Evolutionary conservation across 2,113 vertebrate species (phyloP).

Genomic region (Octodon degus): DNA sequence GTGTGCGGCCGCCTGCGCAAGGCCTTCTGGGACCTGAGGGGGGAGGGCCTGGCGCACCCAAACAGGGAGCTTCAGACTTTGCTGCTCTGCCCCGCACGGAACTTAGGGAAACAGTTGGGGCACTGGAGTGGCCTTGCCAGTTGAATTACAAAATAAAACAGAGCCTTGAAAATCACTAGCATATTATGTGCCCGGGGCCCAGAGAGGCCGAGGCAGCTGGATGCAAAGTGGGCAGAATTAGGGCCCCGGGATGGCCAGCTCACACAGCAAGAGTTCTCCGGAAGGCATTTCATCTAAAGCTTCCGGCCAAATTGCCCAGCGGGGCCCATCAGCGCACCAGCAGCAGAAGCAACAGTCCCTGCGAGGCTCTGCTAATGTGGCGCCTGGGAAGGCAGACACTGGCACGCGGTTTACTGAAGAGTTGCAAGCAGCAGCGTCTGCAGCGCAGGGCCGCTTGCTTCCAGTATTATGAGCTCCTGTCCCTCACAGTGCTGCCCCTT

Average conservation of each 20-base stretch:
- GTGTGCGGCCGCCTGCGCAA: background rate
- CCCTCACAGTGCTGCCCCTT: background rate
- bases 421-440: background rate
- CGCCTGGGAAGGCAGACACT: background rate
- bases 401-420: background rate
- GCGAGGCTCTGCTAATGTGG: background rate
- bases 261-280: background rate
- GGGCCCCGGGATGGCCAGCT: background rate
- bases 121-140: background rate
- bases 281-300: background rate
- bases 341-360: background rate
- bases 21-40: too few relatives aligned
- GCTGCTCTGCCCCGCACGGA: background rate
- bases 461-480: background rate
- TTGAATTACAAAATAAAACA: constrained; percentile 35
- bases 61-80: background rate
- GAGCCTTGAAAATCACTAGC: background rate
- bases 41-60: background rate
- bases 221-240: background rate
- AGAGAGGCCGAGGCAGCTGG: background rate
- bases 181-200: background rate
- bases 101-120: background rate
- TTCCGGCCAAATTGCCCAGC: background rate
- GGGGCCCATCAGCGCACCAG: background rate
- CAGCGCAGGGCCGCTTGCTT: background rate